These are phyloP conservation scores for Anser brachyrhynchus DNA, from an alignment of 2,113 vertebrate genomes.

Conservation along the genomic window DNA sequence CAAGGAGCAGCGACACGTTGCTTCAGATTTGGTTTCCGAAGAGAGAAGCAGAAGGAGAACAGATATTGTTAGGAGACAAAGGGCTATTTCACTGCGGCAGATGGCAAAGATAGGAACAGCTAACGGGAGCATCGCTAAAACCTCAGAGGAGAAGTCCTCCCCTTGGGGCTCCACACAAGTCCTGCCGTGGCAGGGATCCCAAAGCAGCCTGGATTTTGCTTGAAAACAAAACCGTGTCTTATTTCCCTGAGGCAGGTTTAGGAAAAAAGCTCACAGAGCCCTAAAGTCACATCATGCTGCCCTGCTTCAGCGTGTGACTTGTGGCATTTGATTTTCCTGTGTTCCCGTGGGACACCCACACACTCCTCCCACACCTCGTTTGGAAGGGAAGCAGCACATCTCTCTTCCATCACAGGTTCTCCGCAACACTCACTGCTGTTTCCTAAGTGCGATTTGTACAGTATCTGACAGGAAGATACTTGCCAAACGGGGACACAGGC, in stretches of 20 bases:
- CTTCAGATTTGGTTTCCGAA: background rate
- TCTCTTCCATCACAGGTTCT: background rate
- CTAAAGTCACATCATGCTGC: background rate
- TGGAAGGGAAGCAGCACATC: background rate
- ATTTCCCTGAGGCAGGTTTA: background rate
- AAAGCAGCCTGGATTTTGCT: background rate
- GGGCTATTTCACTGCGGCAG: background rate
- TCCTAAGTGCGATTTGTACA: background rate
- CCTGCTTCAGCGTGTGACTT: background rate
- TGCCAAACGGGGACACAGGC: background rate
- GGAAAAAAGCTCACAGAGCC: background rate
- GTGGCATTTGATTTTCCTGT: background rate
- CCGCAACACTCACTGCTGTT: background rate
- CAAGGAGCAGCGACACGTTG: rapidly evolving
- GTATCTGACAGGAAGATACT: background rate
- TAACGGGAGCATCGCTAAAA: rapidly evolving
- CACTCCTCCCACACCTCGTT: background rate
- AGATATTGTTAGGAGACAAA: slow-evolving; percentile 10
- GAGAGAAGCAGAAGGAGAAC: background rate
- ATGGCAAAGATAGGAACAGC: background rate
- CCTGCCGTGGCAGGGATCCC: background rate
- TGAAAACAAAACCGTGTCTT: background rate
- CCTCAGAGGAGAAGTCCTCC: background rate
- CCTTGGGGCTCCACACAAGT: background rate
- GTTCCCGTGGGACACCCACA: slow-evolving; percentile 7